Conservation (phyloP, 2,113 vertebrate species). For the Holacanthus passer region DNA sequence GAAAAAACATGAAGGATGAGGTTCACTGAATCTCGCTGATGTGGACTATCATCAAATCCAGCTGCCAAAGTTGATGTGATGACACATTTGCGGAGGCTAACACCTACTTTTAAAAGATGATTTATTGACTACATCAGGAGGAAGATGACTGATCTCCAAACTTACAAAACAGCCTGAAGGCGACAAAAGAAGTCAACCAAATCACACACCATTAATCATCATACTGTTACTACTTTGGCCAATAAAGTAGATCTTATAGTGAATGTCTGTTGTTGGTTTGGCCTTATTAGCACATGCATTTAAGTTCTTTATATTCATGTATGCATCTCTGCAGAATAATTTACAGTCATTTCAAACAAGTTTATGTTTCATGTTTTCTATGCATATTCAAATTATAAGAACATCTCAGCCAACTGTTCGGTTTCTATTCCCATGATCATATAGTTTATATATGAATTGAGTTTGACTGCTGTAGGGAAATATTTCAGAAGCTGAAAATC, state of each 20-base stretch:
- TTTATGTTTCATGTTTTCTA: slow-evolving; percentile 17
- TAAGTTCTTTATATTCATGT: neutral
- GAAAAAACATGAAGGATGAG: too few relatives aligned
- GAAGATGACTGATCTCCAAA: neutral
- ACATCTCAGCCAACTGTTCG: neutral
- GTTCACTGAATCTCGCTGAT: too few relatives aligned
- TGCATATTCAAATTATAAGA: slow-evolving; percentile 23
- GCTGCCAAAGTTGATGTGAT: too few relatives aligned
- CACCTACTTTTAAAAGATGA: too few relatives aligned
- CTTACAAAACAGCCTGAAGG: neutral
- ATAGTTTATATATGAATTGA: neutral
- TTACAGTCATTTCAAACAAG: slow-evolving; percentile 13
- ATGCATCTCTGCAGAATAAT: slow-evolving; percentile 26
- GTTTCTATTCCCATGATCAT: slow-evolving; percentile 30
- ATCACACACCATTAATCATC: neutral
- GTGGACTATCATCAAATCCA: too few relatives aligned
- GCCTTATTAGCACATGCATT: neutral
- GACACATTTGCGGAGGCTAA: too few relatives aligned
- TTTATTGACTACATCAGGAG: too few relatives aligned
- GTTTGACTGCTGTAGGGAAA: neutral
- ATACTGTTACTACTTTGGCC: neutral
- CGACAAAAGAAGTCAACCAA: neutral
- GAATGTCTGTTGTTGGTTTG: neutral
- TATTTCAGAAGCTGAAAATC: neutral
- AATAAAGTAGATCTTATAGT: neutral